These are phyloP conservation scores for Melinaea menophilus DNA, from an alignment of 2,888 invertebrate genomes.

Conservation along the genomic window DNA sequence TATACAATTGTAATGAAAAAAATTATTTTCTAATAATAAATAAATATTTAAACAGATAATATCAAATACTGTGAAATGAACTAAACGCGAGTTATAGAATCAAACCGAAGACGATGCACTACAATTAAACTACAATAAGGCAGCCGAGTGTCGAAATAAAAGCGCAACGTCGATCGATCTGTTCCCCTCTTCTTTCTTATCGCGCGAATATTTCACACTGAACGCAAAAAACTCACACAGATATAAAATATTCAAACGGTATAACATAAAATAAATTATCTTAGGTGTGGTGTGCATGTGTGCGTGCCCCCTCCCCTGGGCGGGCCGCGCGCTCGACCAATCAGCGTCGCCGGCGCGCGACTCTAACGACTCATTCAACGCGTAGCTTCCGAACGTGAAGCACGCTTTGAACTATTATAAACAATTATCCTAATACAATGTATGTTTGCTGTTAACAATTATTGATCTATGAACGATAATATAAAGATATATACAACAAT, in stretches of 20 bases:
- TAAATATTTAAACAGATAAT: neutral
- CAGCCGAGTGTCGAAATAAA: slow-evolving; percentile 63
- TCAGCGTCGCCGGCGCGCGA: slow-evolving; percentile 77
- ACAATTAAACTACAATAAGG: slow-evolving; percentile 62
- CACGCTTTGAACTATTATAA: slow-evolving; percentile 32
- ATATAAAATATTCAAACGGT: slow-evolving; percentile 78
- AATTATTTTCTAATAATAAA: neutral
- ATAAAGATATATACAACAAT: no score
- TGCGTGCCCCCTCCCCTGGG: slow-evolving; percentile 74
- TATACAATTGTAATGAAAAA: no score
- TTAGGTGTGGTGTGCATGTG: slow-evolving; percentile 72
- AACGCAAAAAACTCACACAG: slow-evolving; percentile 79
- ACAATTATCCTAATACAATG: neutral
- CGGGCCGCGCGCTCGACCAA: slow-evolving; percentile 71
- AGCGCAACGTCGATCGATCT: slow-evolving; percentile 77
- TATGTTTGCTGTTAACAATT: neutral
- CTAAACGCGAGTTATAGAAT: slow-evolving; percentile 23
- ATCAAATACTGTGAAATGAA: neutral
- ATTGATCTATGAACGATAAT: no score
- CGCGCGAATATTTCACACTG: slow-evolving; percentile 78
- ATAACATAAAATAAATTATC: slow-evolving; percentile 79
- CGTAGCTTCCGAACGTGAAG: slow-evolving; percentile 43
- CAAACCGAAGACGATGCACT: slow-evolving; percentile 33
- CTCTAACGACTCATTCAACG: slow-evolving; percentile 61
- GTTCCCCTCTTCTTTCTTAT: slow-evolving; percentile 77